Percentiles rank a stretch among this genome's conserved stretches.
Conservation (phyloP, 2,797 vertebrate genomes). For the Cercopithecus diana region DNA sequence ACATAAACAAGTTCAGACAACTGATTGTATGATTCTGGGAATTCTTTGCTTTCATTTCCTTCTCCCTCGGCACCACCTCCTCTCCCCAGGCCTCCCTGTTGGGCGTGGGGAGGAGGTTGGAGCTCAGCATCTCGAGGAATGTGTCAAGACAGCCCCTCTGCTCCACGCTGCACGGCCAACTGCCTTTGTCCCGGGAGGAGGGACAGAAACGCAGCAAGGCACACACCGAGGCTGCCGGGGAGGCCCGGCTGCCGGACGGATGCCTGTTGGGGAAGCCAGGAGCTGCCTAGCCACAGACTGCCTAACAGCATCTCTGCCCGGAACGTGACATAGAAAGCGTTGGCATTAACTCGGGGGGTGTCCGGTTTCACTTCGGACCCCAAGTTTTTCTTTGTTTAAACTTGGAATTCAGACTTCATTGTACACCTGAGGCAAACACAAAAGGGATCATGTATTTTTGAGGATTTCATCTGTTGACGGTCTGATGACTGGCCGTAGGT, state of each 20-base stretch:
- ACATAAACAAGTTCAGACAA: conserved; percentile 82
- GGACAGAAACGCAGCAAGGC: conserved; percentile 60
- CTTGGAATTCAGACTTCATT: neutral
- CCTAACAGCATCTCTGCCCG: neutral
- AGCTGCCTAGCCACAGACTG: neutral
- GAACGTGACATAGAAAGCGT: conserved; percentile 46
- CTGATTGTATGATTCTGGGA: conserved; percentile 84
- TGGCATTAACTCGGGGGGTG: conserved; percentile 47
- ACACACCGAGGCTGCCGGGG: neutral
- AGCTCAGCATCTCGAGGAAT: conserved; percentile 77
- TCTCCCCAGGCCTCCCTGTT: conserved; percentile 64
- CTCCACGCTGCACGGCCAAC: rapidly evolving
- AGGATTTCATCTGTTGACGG: neutral
- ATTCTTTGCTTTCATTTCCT: conserved; percentile 55
- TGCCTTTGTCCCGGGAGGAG: conserved; percentile 42
- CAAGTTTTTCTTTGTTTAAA: conserved; percentile 53
- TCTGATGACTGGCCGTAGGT: neutral
- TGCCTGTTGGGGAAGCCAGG: neutral
- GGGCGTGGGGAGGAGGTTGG: conserved; percentile 58
- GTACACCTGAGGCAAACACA: neutral
- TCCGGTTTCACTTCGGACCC: conserved; percentile 54
- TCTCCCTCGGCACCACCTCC: conserved; percentile 45
- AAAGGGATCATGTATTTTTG: neutral
- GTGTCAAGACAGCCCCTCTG: conserved; percentile 57
- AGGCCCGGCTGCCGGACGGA: rapidly evolving